Evolutionary conservation across 2,113 vertebrate species (phyloP), one percentile per base, ranked within the genome.

Genomic region (Rhinolophus ferrumequinum): DNA sequence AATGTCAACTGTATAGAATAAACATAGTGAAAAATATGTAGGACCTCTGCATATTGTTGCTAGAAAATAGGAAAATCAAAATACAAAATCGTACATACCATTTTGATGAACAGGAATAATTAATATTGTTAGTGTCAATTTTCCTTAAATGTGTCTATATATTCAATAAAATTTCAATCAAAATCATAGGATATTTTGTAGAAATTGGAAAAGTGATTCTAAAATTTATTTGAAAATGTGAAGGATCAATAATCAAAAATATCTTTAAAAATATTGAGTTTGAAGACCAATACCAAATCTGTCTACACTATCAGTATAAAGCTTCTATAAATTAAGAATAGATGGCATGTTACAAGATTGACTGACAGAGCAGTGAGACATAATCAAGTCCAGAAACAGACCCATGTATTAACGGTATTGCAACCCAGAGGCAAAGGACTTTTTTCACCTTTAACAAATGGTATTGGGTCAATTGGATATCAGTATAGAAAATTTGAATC

Each of bases 401-500:
- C 11, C 24, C 22, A 30, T 19, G 5, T 60, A 30, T 47, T 84
- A 12, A 6, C 58, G 26, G 8, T 47, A 72, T 72, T 86, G 1
- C 8, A 94, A 88, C n/a, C 2, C 15, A 70, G 26, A 56, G 54
- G 15, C 33, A 88, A 62, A 69, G 19, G 12, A 21, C 14, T 3
- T 22, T 56, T 94, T 33, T 13, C 7, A 54, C 13, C 33, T 28
- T 76, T n/a, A 85, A 30, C 75, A 64, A 89, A 44, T 66, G 58
- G 44, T 67, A 62, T 28, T 67, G 21, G 3, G 12, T 69, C 21
- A 60, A 58, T 26, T 91, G 19, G 13, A 47, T 66, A 67, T 67
- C n/a, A 44, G 69, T 33, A 85, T 41, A 13, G 66, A 75, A 90
- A 91, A 77, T n/a, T 77, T 88, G n/a, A 94, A 83, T 93, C 75